These are phyloP conservation scores for Peribatodes rhomboidaria DNA, from an alignment of 2,888 invertebrate species.

Conservation along the genomic window DNA sequence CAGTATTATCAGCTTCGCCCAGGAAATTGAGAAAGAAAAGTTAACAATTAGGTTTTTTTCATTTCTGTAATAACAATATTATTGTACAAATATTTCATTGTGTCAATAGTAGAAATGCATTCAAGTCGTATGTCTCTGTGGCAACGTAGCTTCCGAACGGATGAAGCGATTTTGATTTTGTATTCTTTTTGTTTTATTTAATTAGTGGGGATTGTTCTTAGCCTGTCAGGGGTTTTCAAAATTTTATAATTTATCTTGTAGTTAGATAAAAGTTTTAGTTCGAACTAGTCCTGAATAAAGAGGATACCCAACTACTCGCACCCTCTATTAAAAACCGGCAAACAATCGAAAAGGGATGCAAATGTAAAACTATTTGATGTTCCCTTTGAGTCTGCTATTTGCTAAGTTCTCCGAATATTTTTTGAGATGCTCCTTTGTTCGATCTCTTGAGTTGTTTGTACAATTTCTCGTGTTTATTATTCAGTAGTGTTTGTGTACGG, in stretches of 20 bases:
- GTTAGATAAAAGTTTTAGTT: not conserved
- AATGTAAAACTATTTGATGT: constrained; percentile 80
- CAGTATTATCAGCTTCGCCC: not conserved
- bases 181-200: too few species aligned
- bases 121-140: too few species aligned
- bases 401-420: constrained; percentile 65
- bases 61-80: too few species aligned
- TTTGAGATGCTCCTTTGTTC: constrained; percentile 56
- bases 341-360: constrained; percentile 68
- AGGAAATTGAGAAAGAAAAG: not conserved
- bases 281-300: constrained; percentile 18
- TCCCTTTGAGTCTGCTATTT: constrained; percentile 65
- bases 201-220: too few species aligned
- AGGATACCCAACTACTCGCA: constrained; percentile 3
- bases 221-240: too few species aligned
- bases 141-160: too few species aligned
- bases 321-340: constrained; percentile 44
- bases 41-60: too few species aligned
- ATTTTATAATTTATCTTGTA: too few species aligned
- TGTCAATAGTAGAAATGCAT: too few species aligned
- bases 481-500: constrained; percentile 58
- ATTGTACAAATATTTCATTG: too few species aligned
- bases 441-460: constrained; percentile 60
- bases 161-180: too few species aligned
- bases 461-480: constrained; percentile 70